A percentile compares a stretch with the other conserved stretches of the same genome.
phyloP scores from a whole-genome alignment of 2,113 vertebrate species.

The Triplophysa siluroides region DNA sequence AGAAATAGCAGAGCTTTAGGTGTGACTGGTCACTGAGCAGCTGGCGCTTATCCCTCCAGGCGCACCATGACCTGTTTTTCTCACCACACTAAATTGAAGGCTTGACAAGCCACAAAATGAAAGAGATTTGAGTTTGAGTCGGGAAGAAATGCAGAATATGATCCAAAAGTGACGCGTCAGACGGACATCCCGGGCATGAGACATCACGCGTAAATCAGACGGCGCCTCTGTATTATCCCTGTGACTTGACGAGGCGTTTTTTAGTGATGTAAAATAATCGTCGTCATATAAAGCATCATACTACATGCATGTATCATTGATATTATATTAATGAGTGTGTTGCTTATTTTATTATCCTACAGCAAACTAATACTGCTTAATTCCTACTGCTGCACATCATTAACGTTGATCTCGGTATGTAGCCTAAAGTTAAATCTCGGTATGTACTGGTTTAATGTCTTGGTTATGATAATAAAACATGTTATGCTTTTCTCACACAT shows the following conservation, averaged over 20 bases:
- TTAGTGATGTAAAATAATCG: background rate
- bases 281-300: background rate
- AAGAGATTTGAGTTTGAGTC: conserved; percentile 70
- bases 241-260: background rate
- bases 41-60: conserved; percentile 74
- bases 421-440: background rate
- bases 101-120: conserved; percentile 70
- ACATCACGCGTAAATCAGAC: conserved; percentile 43
- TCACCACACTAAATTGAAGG: conserved; percentile 71
- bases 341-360: background rate
- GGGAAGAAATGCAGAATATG: conserved; percentile 72
- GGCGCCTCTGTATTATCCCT: conserved; percentile 5
- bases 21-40: conserved; percentile 76
- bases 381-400: background rate
- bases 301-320: background rate
- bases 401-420: background rate
- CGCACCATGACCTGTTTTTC: conserved; percentile 75
- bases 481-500: conserved; percentile 47
- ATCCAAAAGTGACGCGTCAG: conserved; percentile 69
- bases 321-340: conserved; percentile 3
- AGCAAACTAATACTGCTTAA: background rate
- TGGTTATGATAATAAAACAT: conserved; percentile 32
- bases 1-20: conserved; percentile 64
- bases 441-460: conserved; percentile 28
- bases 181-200: conserved; percentile 49